These are phyloP conservation scores for Calephelis virginiensis DNA, from an alignment of 1,140 invertebrate genomes.

Conservation along the genomic window DNA sequence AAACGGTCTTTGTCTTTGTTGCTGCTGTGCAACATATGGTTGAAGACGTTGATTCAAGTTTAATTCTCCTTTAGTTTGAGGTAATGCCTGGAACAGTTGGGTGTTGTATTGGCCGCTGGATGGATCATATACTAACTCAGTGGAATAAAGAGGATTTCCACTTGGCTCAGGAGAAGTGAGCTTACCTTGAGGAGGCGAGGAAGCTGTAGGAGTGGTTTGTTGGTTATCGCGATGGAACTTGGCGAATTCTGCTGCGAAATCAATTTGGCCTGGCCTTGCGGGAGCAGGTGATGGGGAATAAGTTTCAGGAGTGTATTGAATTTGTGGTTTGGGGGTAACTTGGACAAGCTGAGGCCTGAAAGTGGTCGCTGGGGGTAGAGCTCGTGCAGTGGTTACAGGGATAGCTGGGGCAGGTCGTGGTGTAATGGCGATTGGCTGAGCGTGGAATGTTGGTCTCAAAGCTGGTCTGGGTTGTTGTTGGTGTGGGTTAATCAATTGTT, in stretches of 20 bases:
- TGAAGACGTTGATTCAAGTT: conserved; percentile 86
- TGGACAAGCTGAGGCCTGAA: conserved; percentile 82
- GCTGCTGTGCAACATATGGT: conserved; percentile 83
- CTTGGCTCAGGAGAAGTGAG: conserved; percentile 58
- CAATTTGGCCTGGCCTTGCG: conserved; percentile 77
- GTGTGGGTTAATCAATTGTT: conserved; percentile 36
- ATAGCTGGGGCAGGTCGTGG: conserved; percentile 81
- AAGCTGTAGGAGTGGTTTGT: conserved; percentile 67
- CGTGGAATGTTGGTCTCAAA: conserved; percentile 67
- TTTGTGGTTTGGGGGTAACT: conserved; percentile 80
- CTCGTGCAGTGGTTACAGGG: conserved; percentile 81
- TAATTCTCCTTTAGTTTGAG: conserved; percentile 85
- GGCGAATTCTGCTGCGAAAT: conserved; percentile 86
- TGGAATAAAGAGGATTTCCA: conserved; percentile 84
- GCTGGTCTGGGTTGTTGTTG: conserved; percentile 55
- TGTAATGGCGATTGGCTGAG: conserved; percentile 79
- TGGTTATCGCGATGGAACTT: conserved; percentile 88
- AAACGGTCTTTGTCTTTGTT: conserved; percentile 62
- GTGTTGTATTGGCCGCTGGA: conserved; percentile 89
- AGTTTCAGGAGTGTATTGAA: conserved; percentile 80
- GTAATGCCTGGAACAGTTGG: conserved; percentile 86
- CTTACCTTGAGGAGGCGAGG: conserved; percentile 54
- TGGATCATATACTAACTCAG: conserved; percentile 88
- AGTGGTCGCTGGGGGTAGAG: conserved; percentile 82
- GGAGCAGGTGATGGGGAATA: conserved; percentile 66